Evolutionary conservation across 64 coral and sea anemone genomes (phyloP).

Genomic region (Montipora foliosa): DNA sequence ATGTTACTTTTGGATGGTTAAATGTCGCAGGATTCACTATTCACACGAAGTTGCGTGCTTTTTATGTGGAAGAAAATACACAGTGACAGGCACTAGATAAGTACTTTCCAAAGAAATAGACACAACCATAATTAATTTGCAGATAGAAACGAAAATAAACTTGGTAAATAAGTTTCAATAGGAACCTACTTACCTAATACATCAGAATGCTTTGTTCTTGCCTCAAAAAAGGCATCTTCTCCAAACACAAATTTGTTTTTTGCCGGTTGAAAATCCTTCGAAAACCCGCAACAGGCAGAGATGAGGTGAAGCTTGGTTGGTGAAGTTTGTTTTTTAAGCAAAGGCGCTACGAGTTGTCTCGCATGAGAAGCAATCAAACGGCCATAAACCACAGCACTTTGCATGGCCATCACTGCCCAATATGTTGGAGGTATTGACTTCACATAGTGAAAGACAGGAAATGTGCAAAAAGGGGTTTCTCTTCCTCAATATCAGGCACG

Average conservation of each 20-base stretch:
- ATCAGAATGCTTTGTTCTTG: slow-evolving; percentile 71
- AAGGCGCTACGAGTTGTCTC: slow-evolving; percentile 77
- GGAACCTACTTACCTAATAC: slow-evolving; percentile 77
- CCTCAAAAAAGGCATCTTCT: slow-evolving; percentile 96
- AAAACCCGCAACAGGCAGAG: slow-evolving; percentile 94
- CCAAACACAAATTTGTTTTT: slow-evolving; percentile 90
- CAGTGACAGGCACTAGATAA: too few species aligned
- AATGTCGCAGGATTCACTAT: not conserved
- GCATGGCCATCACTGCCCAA: slow-evolving; percentile 78
- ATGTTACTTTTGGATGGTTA: not conserved
- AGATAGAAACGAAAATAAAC: not conserved
- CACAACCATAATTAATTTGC: too few species aligned
- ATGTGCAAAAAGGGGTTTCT: not conserved
- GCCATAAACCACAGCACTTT: slow-evolving; percentile 96
- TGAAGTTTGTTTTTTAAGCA: slow-evolving; percentile 74
- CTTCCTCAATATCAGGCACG: not conserved
- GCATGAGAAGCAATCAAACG: slow-evolving; percentile 89
- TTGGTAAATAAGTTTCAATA: too few species aligned
- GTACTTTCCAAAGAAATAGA: too few species aligned
- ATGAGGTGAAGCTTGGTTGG: slow-evolving; percentile 72
- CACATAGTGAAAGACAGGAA: slow-evolving; percentile 23
- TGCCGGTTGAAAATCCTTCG: slow-evolving; percentile 82
- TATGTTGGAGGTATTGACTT: not conserved
- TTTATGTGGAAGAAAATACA: not conserved
- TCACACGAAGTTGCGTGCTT: not conserved